Percentiles rank a stretch among this genome's conserved stretches.
Evolutionary conservation across 2,113 vertebrate species (phyloP).

Genomic region (Charadrius vociferus): DNA sequence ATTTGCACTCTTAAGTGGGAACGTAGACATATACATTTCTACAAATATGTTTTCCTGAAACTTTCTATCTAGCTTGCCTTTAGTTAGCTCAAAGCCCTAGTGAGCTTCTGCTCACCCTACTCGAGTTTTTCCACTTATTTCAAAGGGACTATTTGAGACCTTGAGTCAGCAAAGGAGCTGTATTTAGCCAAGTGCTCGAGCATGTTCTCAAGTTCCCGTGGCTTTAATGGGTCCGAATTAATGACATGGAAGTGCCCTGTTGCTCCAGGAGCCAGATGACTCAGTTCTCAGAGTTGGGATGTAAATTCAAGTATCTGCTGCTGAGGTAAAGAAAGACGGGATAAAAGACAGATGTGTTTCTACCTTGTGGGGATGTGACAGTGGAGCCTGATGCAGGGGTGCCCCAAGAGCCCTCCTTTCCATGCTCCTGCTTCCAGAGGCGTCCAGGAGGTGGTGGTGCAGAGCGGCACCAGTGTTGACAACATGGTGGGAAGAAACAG

Average conservation of each 20-base stretch:
- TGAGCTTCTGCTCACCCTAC: neutral
- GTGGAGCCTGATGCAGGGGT: neutral
- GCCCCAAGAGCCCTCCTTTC: neutral
- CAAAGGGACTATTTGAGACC: neutral
- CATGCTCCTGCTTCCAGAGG: neutral
- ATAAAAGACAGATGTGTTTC: neutral
- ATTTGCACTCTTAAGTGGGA: conserved; percentile 56
- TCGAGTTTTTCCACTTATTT: neutral
- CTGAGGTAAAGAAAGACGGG: neutral
- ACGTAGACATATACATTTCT: neutral
- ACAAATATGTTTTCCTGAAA: neutral
- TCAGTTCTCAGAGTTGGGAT: accelerated
- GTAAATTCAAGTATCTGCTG: neutral
- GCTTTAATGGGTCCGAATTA: neutral
- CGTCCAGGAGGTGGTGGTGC: neutral
- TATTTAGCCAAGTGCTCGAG: neutral
- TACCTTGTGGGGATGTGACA: neutral
- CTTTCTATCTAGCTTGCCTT: neutral
- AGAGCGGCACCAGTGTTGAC: accelerated
- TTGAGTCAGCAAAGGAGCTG: neutral
- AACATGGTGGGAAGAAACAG: accelerated
- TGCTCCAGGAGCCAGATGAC: neutral
- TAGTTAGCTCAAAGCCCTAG: neutral
- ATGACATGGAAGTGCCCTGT: neutral
- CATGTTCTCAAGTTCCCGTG: neutral